Conservation (phyloP, 2,888 invertebrate species). For the Seira sanloemensis region DNA sequence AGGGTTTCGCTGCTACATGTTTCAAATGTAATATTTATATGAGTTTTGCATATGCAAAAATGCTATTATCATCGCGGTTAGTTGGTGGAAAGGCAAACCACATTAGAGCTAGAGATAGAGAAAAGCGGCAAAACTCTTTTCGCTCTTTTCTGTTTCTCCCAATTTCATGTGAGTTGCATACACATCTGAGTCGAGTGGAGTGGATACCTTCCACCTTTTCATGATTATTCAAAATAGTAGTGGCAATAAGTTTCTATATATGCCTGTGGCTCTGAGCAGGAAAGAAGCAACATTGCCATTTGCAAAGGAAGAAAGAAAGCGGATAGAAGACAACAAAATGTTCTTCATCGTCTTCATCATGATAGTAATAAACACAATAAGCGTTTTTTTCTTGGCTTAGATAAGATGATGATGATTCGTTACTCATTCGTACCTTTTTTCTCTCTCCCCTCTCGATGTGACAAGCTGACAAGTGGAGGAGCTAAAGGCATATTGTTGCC, state of each 20-base stretch:
- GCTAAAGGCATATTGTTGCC: neutral
- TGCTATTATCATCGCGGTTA: neutral
- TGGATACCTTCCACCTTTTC: neutral
- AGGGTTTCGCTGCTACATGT: neutral
- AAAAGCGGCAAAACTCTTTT: neutral
- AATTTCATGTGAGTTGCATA: neutral
- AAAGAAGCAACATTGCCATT: neutral
- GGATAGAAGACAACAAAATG: neutral
- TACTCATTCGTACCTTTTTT: neutral
- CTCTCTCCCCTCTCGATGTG: no score
- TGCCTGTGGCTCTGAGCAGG: neutral
- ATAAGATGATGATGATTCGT: neutral
- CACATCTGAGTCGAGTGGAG: neutral
- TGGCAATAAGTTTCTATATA: no score
- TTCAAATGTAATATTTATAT: neutral
- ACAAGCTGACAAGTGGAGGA: neutral
- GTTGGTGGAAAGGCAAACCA: neutral
- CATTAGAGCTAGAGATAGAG: neutral
- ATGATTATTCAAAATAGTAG: neutral
- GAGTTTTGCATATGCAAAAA: neutral
- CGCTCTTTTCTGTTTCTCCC: no score
- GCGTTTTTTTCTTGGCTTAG: neutral
- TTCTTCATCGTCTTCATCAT: neutral
- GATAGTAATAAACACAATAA: neutral
- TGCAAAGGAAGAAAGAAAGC: neutral